Percentiles rank a stretch among this genome's conserved stretches.
Evolutionary conservation across 2,888 invertebrate species (phyloP).

Genomic region (Thymelicus lineola): DNA sequence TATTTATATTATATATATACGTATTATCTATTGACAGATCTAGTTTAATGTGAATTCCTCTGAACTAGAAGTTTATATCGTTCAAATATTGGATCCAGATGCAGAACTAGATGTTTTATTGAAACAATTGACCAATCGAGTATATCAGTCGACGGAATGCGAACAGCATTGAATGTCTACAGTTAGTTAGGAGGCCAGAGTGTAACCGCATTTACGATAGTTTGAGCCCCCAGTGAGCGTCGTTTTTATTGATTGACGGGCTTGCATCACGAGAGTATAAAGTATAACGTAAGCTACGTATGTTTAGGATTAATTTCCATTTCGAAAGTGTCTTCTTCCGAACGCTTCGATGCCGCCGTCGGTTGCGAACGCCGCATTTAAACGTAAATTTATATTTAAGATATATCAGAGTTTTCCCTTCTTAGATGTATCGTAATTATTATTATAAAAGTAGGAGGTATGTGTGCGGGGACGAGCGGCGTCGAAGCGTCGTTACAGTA

Average conservation of each 20-base stretch:
- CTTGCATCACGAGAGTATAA: conserved; percentile 52
- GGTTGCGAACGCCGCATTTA: conserved; percentile 60
- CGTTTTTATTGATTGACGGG: conserved; percentile 56
- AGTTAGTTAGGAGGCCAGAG: conserved; percentile 55
- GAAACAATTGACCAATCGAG: conserved; percentile 70
- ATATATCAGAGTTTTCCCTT: conserved; percentile 63
- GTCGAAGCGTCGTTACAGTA: conserved; percentile 51
- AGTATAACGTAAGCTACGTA: conserved; percentile 70
- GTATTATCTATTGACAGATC: conserved; percentile 53
- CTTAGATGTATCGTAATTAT: conserved; percentile 62
- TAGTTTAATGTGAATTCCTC: conserved; percentile 76
- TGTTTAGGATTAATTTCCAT: conserved; percentile 75
- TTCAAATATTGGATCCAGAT: conserved; percentile 62
- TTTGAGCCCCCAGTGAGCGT: conserved; percentile 61
- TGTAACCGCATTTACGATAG: conserved; percentile 74
- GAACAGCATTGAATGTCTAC: conserved; percentile 64
- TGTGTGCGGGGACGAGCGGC: conserved; percentile 50
- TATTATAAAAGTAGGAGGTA: conserved; percentile 48
- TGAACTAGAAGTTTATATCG: conserved; percentile 76
- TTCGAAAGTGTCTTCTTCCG: conserved; percentile 70
- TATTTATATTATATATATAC: conserved; percentile 68
- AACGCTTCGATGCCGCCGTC: conserved; percentile 59
- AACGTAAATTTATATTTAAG: conserved; percentile 59
- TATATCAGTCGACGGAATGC: conserved; percentile 67
- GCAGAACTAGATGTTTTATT: conserved; percentile 62